Evolutionary conservation across 2,797 vertebrate species (phyloP).

Genomic region (Ctenopoma kingsleyae): DNA sequence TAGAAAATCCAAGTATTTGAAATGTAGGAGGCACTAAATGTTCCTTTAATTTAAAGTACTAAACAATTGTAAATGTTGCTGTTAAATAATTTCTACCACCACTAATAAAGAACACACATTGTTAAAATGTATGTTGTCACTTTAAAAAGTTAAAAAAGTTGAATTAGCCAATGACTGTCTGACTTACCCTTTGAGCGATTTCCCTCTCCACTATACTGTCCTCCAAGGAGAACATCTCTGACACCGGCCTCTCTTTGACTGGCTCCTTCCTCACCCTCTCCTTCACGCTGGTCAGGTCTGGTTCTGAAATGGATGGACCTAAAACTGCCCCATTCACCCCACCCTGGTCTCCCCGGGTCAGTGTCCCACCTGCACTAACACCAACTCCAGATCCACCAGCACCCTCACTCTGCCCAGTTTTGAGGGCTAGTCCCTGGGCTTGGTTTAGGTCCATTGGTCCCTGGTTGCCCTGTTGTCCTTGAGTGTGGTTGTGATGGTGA

Average conservation of each 20-base stretch:
- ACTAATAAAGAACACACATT: too few relatives aligned
- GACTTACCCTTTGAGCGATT: constrained; percentile 93
- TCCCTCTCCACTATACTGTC: constrained; percentile 98
- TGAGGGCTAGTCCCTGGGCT: constrained; percentile 79
- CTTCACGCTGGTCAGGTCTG: constrained; percentile 96
- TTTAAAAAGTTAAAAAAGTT: neutral
- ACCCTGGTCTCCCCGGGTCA: constrained; percentile 88
- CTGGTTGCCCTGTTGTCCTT: constrained; percentile 64
- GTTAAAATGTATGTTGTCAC: neutral
- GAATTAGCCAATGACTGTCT: neutral
- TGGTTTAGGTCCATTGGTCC: constrained; percentile 76
- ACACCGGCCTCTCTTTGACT: constrained; percentile 95
- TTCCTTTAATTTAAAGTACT: neutral
- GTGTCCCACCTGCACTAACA: constrained; percentile 77
- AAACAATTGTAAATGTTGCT: neutral
- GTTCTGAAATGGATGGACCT: constrained; percentile 95
- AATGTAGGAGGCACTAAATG: neutral
- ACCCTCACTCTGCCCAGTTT: constrained; percentile 83
- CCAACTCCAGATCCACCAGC: constrained; percentile 71
- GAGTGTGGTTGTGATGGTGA: constrained; percentile 65
- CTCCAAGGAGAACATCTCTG: constrained; percentile 96
- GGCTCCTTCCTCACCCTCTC: constrained; percentile 96
- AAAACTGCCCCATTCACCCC: constrained; percentile 87
- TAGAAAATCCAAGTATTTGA: neutral
- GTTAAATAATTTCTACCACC: neutral